Base-by-base conservation (phyloP, 2,113 vertebrate species). In the Sula dactylatra region DNA sequence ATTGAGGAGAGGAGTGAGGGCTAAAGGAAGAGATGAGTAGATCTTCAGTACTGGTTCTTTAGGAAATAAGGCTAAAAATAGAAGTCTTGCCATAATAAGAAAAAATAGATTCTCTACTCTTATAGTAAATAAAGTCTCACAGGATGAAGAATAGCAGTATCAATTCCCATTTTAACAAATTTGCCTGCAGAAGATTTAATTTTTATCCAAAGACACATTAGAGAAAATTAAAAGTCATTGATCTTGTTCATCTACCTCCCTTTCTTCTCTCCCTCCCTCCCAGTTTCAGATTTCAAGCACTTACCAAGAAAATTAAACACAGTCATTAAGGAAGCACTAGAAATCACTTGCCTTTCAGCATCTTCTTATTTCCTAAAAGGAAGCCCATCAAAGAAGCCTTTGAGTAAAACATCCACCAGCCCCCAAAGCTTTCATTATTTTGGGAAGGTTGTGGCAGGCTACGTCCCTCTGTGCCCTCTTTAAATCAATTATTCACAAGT, bases 141-240 rank as follows among this genome's bases (percentile, higher is more conserved):
- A 74, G 82, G 76, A 94, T 74, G 71, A 93, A 58, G 49, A 93
- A 82, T 18, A 90, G 82, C 74, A 90, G 36, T 74, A 94, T 83
- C 79, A 85, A 90, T 84, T 93, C 93, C 86, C 97, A 59, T 86
- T 94, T 90, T 83, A 97, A 67, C 72, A 90, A 74, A 88, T 77
- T 80, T 82, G 40, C 59, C 72, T 80, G 47, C 64, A 67, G 72
- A 38, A 86, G 69, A 83, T 74, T 77, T 90, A 78, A 81, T 95
- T 97, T 96, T 96, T 93, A 94, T 81, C 88, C 61, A 59, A 94
- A 93, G 80, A 77, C 85, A 70, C 55, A 94, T 85, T 71, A 92
- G 64, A 90, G 96, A 93, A 97, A 97, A 97, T 96, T 84, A 96
- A 95, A 95, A 95, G 76, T 62, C 80, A 95, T 88, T 93, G 90